Percentiles rank a stretch among this genome's conserved stretches.
These are phyloP conservation scores for Phocides pigmalion DNA, from an alignment of 1,140 invertebrate species.

Conservation along the genomic window DNA sequence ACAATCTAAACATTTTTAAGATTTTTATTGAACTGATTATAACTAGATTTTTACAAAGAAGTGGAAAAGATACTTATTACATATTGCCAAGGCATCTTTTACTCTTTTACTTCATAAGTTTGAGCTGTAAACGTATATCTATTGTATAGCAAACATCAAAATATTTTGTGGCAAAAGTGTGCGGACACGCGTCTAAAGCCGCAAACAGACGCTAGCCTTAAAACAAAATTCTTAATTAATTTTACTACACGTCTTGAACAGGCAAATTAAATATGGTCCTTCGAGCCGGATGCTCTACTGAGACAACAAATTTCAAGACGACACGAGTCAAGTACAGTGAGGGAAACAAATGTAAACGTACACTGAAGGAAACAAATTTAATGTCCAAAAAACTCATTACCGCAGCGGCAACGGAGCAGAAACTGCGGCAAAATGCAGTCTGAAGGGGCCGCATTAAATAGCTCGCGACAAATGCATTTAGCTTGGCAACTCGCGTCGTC, in stretches of 20 bases:
- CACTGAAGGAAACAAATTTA: slow-evolving; percentile 42
- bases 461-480: slow-evolving; percentile 51
- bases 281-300: slow-evolving; percentile 4
- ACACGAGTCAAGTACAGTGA: slow-evolving; percentile 27
- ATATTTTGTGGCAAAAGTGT: no score
- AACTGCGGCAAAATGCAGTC: slow-evolving; percentile 49
- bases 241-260: slow-evolving; percentile 1
- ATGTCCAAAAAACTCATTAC: slow-evolving; percentile 57
- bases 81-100: no score
- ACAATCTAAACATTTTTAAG: no score
- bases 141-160: no score
- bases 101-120: no score
- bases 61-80: no score
- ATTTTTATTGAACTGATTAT: no score
- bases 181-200: no score
- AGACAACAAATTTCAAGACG: neutral
- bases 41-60: no score
- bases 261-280: slow-evolving; percentile 13
- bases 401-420: slow-evolving; percentile 40
- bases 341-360: slow-evolving; percentile 16
- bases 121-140: no score
- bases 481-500: slow-evolving; percentile 31
- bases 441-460: slow-evolving; percentile 50
- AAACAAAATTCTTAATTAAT: neutral
- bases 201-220: no score